Conservation (phyloP, 1,140 invertebrate genomes). For the Scaptomyza pallida region DNA sequence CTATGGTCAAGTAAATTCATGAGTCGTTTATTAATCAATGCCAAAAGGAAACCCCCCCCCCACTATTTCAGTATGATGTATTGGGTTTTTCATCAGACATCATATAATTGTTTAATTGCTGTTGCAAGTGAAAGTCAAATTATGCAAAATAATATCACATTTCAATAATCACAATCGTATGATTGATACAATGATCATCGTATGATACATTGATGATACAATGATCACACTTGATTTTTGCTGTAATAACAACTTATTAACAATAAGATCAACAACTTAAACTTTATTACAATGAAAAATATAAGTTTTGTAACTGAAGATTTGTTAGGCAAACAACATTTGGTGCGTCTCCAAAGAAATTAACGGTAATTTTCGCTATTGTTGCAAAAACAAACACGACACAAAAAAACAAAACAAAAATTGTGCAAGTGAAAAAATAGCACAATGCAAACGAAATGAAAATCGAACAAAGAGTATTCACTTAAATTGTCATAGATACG, state of each 20-base stretch:
- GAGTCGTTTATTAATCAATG: conserved; percentile 18
- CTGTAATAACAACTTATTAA: background rate
- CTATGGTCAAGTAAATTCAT: conserved; percentile 12
- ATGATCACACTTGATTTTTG: background rate
- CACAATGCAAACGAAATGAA: no score
- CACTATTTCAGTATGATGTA: background rate
- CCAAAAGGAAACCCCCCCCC: background rate
- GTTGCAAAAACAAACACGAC: conserved; percentile 33
- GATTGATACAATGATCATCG: background rate
- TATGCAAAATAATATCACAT: conserved; percentile 9
- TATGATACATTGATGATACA: background rate
- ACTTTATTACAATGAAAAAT: background rate
- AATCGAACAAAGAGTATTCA: conserved; percentile 15
- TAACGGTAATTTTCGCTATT: conserved; percentile 31
- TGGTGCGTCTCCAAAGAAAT: conserved; percentile 32
- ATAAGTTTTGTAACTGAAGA: conserved; percentile 1
- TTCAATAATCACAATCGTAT: background rate
- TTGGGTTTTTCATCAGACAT: background rate
- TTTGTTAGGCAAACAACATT: conserved; percentile 13
- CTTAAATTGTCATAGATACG: conserved; percentile 8
- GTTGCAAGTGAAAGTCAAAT: conserved; percentile 28
- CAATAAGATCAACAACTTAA: background rate
- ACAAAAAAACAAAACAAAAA: no score
- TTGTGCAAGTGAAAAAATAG: conserved; percentile 3
- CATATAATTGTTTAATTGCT: conserved; percentile 12